Base-by-base conservation (phyloP, 92 coral and sea anemone species). In the Phymanthus crucifer region DNA sequence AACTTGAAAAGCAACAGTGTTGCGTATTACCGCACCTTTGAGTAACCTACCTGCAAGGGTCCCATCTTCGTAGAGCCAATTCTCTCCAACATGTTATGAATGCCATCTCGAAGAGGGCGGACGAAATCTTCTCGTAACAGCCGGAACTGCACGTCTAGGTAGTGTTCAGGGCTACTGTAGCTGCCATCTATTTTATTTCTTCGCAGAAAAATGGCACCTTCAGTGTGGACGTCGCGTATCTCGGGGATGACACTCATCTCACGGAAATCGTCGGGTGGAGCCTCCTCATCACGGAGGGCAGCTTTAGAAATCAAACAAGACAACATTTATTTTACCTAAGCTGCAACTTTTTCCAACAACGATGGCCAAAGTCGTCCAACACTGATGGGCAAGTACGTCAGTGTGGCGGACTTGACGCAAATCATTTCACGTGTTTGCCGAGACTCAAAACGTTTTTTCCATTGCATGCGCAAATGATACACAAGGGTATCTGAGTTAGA, bases 101-200 rank as follows among this genome's bases (percentile, higher is more conserved):
- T 92, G 3, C 98, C 98, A 35, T 94, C 93, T 18, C 98, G 88
- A 26, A 94, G 86, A 11, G 98, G 98, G 40, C 97, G 84, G 0
- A 94, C 87, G 47, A 94, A 94, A 78, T 94, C 98, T 72, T 94
- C 98, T 18, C 98, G 91, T 61, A 94, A 86, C 64, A 94, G 90
- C 40, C 98, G 89, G 64, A 94, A 94, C 87, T 94, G 98, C 45
- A 94, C 98, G 86, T 94, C 98, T 72, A 94, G 71, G 85, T 94
- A 94, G 57, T 94, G 98, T 40, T 92, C 91, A 19, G 90, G 74
- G 46, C 83, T 77, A 38, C 75, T 73, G 83, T 92, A 94, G 66
- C 90, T 81, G 26, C 98, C 98, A 6, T 92, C 82, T 26, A 87
- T 73, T 45, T 91, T 90, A 74, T 94, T 94, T 75, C 92, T 84